Percentiles rank a stretch among this genome's conserved stretches.
Conservation (phyloP, 2,113 vertebrate genomes). For the Nymphicus hollandicus region DNA sequence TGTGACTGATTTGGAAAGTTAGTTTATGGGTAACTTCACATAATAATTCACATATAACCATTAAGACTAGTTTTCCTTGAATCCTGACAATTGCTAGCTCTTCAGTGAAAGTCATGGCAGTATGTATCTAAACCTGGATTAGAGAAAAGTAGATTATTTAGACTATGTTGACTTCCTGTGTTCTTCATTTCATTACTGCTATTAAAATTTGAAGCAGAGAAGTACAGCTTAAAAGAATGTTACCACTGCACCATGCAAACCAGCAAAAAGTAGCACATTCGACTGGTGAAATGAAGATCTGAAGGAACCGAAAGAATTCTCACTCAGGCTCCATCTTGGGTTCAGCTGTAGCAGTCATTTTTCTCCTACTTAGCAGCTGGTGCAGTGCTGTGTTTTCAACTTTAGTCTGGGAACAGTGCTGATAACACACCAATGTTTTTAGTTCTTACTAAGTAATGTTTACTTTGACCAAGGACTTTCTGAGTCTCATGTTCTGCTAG, state of each 20-base stretch:
- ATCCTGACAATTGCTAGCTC: not conserved
- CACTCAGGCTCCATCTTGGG: not conserved
- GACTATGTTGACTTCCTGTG: not conserved
- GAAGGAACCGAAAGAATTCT: not conserved
- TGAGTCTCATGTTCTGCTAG: too few species aligned
- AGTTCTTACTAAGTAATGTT: too few species aligned
- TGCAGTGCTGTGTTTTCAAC: too few species aligned
- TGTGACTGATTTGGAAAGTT: not conserved
- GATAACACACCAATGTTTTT: too few species aligned
- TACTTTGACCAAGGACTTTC: too few species aligned
- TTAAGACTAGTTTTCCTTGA: not conserved
- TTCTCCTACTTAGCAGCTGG: too few species aligned
- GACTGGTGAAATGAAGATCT: not conserved
- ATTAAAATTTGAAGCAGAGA: not conserved
- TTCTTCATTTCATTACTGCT: not conserved
- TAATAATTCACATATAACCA: not conserved
- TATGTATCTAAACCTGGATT: not conserved
- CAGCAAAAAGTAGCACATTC: not conserved
- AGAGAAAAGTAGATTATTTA: not conserved
- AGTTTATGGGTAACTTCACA: not conserved
- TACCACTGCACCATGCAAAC: not conserved
- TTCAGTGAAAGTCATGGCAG: not conserved
- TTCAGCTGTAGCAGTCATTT: too few species aligned
- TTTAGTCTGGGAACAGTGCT: too few species aligned
- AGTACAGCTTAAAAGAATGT: not conserved